Base-by-base conservation (phyloP, 2,888 invertebrate species). In the Idaea straminata region DNA sequence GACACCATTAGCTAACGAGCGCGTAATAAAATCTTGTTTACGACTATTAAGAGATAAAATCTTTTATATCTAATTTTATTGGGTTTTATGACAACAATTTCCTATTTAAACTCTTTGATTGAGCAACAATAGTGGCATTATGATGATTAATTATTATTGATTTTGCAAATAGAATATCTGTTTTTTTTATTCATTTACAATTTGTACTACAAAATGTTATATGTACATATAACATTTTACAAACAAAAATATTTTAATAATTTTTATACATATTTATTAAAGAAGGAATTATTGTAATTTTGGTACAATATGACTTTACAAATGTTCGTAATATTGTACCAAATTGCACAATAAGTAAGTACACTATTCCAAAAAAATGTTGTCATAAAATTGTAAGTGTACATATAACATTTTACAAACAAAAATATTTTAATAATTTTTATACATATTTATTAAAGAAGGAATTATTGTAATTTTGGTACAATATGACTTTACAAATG, bases 1-100 rank as follows among this genome's bases (percentile, higher is more conserved):
- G 85, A 90, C 89, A 89, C 87, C 78, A 83, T 83, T 84, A 90
- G 89, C 90, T 79, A 86, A 86, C 86, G 85, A 88, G 90, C 89
- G 90, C 89, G 74, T 85, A 82, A 79, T 86, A 83, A 84, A 88
- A 86, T 83, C 82, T 87, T 86, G 85, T 76, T 79, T 77, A 80
- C 83, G 78, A 83, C 77, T 82, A 82, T 84, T 87, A 82, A 13
- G 83, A 88, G 87, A 86, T 87, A 88, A 88, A 89, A 87, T 84
- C 79, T 83, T 85, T 86, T 84, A 83, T 77, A 80, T 78, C 81
- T 85, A 85, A 83, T 83, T 81, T 79, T 81, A 77, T 80, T 80
- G 70, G 75, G 82, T 83, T 80, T 82, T 78, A 81, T 82, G 85
- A 83, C 83, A 86, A 84, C 81, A 84, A 80, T 80, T 83, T 79